Evolutionary conservation across 64 coral and sea anemone species (phyloP).

Genomic region (Stichodactyla mertensii): DNA sequence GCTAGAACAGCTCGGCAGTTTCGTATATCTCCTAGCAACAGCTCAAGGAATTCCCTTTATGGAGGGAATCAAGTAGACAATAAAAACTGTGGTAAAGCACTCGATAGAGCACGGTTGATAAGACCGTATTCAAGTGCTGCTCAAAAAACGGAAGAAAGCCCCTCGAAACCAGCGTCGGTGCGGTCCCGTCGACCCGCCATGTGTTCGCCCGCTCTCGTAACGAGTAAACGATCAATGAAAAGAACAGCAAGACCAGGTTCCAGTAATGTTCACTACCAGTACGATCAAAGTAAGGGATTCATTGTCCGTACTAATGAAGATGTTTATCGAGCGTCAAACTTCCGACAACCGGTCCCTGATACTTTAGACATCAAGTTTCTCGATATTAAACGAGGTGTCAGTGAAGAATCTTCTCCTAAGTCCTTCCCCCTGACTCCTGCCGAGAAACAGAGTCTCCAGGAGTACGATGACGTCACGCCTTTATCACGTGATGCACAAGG

Average conservation of each 20-base stretch:
- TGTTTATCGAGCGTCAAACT: slow-evolving; percentile 1
- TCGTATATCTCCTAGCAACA: not conserved
- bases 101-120: not conserved
- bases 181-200: not conserved
- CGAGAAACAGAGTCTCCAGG: not conserved
- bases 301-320: not conserved
- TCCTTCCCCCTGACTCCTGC: not conserved
- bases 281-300: not conserved
- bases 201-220: not conserved
- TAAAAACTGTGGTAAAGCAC: not conserved
- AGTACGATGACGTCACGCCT: not conserved
- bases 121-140: not conserved
- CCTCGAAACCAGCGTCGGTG: not conserved
- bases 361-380: not conserved
- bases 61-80: not conserved
- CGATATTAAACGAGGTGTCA: not conserved
- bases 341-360: not conserved
- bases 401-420: not conserved
- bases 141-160: not conserved
- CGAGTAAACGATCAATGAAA: not conserved
- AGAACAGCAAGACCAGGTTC: not conserved
- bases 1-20: not conserved
- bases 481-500: not conserved
- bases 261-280: not conserved
- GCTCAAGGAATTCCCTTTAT: not conserved